phyloP scores from a whole-genome alignment of 35 echinoderm and acorn worm genomes.

The Anneissia japonica region DNA sequence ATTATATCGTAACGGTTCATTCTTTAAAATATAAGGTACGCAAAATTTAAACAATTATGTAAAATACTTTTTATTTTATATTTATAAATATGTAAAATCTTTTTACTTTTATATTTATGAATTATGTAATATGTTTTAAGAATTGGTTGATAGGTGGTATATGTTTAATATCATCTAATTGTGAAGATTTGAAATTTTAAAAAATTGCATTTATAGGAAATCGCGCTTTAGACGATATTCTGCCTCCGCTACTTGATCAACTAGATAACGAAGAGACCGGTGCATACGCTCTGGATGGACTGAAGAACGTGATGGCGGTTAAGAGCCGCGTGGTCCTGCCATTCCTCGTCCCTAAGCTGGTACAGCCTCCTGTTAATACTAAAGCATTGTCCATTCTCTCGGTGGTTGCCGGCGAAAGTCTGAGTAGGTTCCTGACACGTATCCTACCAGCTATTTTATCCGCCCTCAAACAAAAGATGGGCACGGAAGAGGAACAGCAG shows the following conservation, averaged over 20 bases:
- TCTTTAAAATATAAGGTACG: too few relatives aligned
- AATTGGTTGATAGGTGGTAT: background rate
- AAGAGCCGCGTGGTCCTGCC: conserved; percentile 93
- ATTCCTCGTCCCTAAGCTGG: conserved; percentile 90
- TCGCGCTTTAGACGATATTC: conserved; percentile 87
- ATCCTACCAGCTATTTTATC: conserved; percentile 84
- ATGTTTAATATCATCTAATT: background rate
- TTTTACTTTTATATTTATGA: background rate
- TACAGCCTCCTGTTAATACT: conserved; percentile 78
- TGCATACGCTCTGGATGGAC: conserved; percentile 79
- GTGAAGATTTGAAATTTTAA: background rate
- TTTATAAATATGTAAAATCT: background rate
- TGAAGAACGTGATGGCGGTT: conserved; percentile 93
- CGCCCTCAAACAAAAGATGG: conserved; percentile 63
- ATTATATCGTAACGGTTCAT: too few relatives aligned
- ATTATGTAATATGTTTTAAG: background rate
- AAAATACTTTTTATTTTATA: background rate
- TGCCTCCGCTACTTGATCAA: conserved; percentile 67
- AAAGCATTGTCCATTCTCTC: conserved; percentile 84
- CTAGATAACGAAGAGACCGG: conserved; percentile 48
- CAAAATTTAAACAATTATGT: too few relatives aligned
- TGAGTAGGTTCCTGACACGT: conserved; percentile 64
- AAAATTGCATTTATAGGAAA: conserved; percentile 31
- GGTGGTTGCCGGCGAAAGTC: conserved; percentile 78
- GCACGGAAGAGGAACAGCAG: conserved; percentile 58